Conservation (phyloP, 2,113 vertebrate species). For the Alces alces region DNA sequence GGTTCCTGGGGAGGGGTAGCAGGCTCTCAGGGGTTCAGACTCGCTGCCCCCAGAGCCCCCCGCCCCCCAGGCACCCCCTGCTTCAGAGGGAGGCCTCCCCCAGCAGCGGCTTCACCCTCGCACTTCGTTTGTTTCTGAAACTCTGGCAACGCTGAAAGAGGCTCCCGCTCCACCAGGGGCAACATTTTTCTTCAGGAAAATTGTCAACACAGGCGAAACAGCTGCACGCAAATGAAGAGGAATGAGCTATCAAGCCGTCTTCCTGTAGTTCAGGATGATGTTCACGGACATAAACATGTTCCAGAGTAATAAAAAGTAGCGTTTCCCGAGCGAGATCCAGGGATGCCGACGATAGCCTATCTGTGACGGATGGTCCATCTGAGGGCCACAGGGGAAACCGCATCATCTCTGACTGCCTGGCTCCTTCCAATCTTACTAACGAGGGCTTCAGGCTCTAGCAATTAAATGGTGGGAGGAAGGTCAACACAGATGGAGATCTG, state of each 20-base stretch:
- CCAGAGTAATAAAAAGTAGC: constrained; percentile 49
- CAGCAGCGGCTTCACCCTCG: not conserved
- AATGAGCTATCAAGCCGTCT: constrained; percentile 57
- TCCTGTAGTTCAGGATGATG: constrained; percentile 16
- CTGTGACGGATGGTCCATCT: constrained; percentile 22
- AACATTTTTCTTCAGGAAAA: constrained; percentile 58
- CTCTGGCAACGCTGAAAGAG: constrained; percentile 38
- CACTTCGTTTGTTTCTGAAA: constrained; percentile 60
- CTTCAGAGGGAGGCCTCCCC: not conserved
- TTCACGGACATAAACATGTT: constrained; percentile 18
- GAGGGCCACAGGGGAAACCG: not conserved
- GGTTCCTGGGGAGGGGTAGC: not conserved
- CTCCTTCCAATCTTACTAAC: not conserved
- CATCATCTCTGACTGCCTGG: not conserved
- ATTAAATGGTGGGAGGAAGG: not conserved
- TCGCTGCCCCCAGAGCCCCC: not conserved
- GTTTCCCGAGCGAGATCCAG: constrained; percentile 19
- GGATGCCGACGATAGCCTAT: not conserved
- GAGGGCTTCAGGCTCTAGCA: not conserved
- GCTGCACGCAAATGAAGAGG: constrained; percentile 69
- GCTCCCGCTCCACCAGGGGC: constrained; percentile 42
- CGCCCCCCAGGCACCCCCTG: not conserved
- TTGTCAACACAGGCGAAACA: constrained; percentile 67
- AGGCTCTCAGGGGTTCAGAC: not conserved
- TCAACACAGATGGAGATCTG: not conserved